These are phyloP conservation scores for Agriopis marginaria DNA, from an alignment of 2,888 invertebrate genomes.

Conservation along the genomic window DNA sequence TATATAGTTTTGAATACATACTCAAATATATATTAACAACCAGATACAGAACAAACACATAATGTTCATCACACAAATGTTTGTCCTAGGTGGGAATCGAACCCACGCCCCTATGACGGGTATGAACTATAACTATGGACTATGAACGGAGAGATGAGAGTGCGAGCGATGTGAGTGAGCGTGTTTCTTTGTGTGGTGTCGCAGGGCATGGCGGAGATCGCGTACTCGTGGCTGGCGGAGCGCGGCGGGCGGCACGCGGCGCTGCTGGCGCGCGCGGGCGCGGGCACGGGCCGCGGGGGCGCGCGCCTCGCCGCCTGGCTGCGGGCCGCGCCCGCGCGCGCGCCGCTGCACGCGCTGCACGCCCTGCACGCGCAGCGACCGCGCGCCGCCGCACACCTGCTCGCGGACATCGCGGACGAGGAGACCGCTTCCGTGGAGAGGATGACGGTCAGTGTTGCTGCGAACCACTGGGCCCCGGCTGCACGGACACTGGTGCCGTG, in stretches of 20 bases:
- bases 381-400: constrained; percentile 53
- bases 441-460: constrained; percentile 4
- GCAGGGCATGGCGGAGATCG: constrained; percentile 66
- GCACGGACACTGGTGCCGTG: not conserved
- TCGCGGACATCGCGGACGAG: constrained; percentile 3
- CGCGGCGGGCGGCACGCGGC: constrained; percentile 38
- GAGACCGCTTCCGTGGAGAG: not conserved
- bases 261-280: constrained; percentile 38
- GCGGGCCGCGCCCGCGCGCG: constrained; percentile 69
- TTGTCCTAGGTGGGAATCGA: no score
- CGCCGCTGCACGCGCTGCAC: constrained; percentile 32
- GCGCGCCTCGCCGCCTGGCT: constrained; percentile 32
- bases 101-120: no score
- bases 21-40: no score
- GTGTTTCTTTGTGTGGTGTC: not conserved
- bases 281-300: constrained; percentile 43
- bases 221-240: constrained; percentile 60
- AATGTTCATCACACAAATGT: no score
- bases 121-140: no score
- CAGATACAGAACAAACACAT: no score
- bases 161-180: no score
- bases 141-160: no score
- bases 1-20: no score
- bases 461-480: no score
- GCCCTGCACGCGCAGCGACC: not conserved